phyloP scores from a whole-genome alignment of 1,140 invertebrate genomes.

The Mizuhopecten yessoensis region DNA sequence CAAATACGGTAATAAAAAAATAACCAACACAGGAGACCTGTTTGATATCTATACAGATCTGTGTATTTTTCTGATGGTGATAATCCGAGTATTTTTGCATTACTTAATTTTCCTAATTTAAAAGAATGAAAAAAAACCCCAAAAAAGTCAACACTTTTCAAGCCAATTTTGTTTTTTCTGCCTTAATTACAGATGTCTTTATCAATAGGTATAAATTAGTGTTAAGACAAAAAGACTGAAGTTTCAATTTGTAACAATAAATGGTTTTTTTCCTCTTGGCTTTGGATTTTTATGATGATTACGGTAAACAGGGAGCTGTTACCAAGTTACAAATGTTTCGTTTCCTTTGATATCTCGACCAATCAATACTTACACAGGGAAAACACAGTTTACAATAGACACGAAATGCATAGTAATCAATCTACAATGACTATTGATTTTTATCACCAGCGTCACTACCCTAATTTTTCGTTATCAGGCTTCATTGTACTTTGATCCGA shows the following conservation, averaged over 20 bases:
- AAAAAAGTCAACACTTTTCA: not conserved
- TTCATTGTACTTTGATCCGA: not conserved
- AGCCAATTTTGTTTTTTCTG: not conserved
- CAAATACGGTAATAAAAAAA: conserved; percentile 34
- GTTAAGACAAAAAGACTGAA: not conserved
- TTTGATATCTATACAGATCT: not conserved
- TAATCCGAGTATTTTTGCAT: not conserved
- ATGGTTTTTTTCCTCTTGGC: too few relatives aligned
- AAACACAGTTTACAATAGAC: conserved; percentile 28
- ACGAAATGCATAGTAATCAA: not conserved
- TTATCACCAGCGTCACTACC: not conserved
- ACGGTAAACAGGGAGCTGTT: not conserved
- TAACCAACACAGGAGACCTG: not conserved
- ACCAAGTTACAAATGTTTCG: not conserved
- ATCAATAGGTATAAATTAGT: not conserved
- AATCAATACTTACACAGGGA: not conserved
- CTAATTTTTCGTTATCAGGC: not conserved
- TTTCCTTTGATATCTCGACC: not conserved
- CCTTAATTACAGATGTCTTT: not conserved
- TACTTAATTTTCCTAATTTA: too few relatives aligned
- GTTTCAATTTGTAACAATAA: too few relatives aligned
- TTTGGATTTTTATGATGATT: not conserved
- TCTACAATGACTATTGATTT: conserved; percentile 13
- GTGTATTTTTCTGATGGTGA: not conserved
- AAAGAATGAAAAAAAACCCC: too few relatives aligned